These are phyloP conservation scores for Palythoa grandiflora DNA, from an alignment of 92 coral and sea anemone species.

Conservation along the genomic window DNA sequence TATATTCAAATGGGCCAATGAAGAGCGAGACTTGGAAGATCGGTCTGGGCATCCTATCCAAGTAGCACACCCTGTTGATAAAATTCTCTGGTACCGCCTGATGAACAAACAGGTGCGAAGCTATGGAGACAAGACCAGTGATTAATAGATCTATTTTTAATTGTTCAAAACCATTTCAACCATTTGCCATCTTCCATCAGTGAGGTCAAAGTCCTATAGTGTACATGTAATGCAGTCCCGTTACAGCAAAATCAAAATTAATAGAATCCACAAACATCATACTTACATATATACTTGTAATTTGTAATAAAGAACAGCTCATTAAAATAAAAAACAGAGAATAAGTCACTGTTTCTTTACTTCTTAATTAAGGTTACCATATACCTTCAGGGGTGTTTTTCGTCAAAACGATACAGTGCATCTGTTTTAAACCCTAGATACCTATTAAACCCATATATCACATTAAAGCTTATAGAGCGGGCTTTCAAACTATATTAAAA, in stretches of 20 bases:
- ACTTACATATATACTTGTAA: too few species aligned
- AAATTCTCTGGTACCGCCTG: not conserved
- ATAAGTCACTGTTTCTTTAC: too few species aligned
- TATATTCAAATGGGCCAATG: conserved; percentile 94
- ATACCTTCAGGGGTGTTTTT: too few species aligned
- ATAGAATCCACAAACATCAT: not conserved
- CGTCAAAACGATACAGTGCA: too few species aligned
- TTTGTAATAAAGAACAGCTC: too few species aligned
- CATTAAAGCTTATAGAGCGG: too few species aligned
- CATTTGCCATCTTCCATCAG: not conserved
- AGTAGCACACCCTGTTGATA: conserved; percentile 31
- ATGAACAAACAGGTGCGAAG: conserved; percentile 16
- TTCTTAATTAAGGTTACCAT: too few species aligned
- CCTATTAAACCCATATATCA: too few species aligned
- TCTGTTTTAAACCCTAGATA: too few species aligned
- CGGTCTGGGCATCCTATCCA: conserved; percentile 28
- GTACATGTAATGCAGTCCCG: not conserved
- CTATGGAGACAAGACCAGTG: conserved; percentile 1
- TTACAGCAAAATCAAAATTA: not conserved
- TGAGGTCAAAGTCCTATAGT: not conserved
- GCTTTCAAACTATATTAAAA: too few species aligned
- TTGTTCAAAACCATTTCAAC: not conserved
- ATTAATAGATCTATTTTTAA: not conserved
- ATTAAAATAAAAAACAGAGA: too few species aligned
- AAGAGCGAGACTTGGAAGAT: conserved; percentile 72